Base-by-base conservation (phyloP, 2,888 invertebrate genomes). In the Cantharis rustica region DNA sequence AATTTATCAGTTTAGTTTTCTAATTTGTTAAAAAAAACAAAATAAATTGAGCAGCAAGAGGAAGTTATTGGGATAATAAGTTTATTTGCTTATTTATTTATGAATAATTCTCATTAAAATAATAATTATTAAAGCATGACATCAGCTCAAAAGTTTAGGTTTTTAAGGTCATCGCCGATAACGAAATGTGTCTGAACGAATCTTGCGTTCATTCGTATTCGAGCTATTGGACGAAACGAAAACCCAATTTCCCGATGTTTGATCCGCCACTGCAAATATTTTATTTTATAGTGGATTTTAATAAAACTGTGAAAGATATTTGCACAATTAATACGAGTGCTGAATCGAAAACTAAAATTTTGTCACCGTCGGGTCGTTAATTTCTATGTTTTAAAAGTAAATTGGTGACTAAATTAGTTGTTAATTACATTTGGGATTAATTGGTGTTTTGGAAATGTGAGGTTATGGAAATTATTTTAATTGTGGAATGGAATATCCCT, bases 401-500 rank as follows among this genome's bases (percentile, higher is more conserved):
- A 47, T 47, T 47, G 47, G 47, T 7, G n/a, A 7, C n/a, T 47
- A 47, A 47, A 47, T 47, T n/a, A n/a, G 47, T 47, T 47, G 47
- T 47, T 47, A 47, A 47, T 47, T 47, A 47, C n/a, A 47, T 66
- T 66, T 66, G 13, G 10, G 17, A n/a, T 63, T 63, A 63, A 62
- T 17, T 63, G 66, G 47, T 1, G 61, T 64, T 15, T 15, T 68
- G 31, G 23, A 63, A 73, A 73, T 75, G 75, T 78, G 71, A 78
- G 78, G 78, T 78, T 78, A 78, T 78, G 75, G 75, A 69, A 79
- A 66, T 69, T 71, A 64, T 72, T 75, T 23, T 20, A 62, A 71
- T 20, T 75, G 69, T 78, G 78, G 73, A 82, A 88, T 88, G 88
- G 88, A 88, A 87, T 88, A 86, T 87, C 88, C 87, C 81, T 83